A percentile compares a stretch with the other conserved stretches of the same genome.
Conservation (phyloP, 2,888 invertebrate species). For the Rapana venosa region DNA sequence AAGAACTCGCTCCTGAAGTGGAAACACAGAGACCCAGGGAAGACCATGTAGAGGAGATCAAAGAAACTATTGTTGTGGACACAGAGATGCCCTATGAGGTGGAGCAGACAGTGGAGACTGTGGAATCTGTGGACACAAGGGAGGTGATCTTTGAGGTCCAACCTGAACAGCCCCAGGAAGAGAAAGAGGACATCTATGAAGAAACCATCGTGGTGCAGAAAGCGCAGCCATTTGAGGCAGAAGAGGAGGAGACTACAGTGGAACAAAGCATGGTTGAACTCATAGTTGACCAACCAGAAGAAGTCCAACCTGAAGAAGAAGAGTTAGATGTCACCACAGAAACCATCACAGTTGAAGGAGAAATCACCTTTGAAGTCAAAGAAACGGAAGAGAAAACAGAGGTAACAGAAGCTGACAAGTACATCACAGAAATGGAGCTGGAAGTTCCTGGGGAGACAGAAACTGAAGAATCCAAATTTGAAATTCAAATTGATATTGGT, state of each 20-base stretch:
- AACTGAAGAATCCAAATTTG: conserved; percentile 50
- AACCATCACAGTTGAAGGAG: conserved; percentile 34
- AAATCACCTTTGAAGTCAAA: conserved; percentile 44
- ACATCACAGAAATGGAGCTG: conserved; percentile 37
- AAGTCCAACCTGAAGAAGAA: conserved; percentile 31
- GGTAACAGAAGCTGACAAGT: conserved; percentile 31
- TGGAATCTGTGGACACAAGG: conserved; percentile 3
- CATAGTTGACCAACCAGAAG: conserved; percentile 25
- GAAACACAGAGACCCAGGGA: conserved; percentile 43
- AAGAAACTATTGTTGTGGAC: conserved; percentile 48
- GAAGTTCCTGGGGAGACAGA: conserved; percentile 45
- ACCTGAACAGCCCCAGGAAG: conserved; percentile 28
- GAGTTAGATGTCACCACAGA: conserved; percentile 33
- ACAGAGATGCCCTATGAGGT: conserved; percentile 49
- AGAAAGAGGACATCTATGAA: not conserved
- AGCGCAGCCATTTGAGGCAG: conserved; percentile 31
- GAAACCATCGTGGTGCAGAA: conserved; percentile 30
- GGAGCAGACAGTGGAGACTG: conserved; percentile 26
- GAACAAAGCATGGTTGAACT: conserved; percentile 37
- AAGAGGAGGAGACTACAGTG: conserved; percentile 3
- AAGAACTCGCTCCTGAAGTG: conserved; percentile 39
- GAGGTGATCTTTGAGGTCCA: conserved; percentile 36
- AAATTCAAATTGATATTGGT: conserved; percentile 48
- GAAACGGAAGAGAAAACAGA: conserved; percentile 42
- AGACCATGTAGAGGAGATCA: conserved; percentile 46